A percentile compares a stretch with the other conserved stretches of the same genome.
Evolutionary conservation across 2,888 invertebrate genomes (phyloP).

Genomic region (Sialis lutaria): DNA sequence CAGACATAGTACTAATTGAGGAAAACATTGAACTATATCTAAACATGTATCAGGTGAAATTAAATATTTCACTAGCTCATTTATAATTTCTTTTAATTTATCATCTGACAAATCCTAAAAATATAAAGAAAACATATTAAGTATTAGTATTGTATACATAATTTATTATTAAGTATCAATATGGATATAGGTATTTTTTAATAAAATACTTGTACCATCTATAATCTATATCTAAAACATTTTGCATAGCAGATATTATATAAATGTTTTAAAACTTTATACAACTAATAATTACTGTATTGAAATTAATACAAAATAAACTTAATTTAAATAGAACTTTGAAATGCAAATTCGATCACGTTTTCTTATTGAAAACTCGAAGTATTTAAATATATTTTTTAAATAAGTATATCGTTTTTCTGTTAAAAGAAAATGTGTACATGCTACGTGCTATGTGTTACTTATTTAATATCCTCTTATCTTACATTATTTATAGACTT

Average conservation of each 20-base stretch:
- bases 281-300: not conserved
- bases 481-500: too few species aligned
- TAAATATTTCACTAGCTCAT: not conserved
- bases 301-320: not conserved
- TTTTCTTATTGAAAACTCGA: not conserved
- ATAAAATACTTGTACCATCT: too few species aligned
- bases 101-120: not conserved
- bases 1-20: conserved; percentile 2
- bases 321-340: too few species aligned
- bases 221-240: too few species aligned
- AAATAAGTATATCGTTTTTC: not conserved
- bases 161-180: too few species aligned
- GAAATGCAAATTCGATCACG: not conserved
- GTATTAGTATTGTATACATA: too few species aligned
- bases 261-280: not conserved
- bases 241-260: not conserved
- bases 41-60: not conserved
- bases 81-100: not conserved
- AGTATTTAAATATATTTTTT: not conserved
- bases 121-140: not conserved
- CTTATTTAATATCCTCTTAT: too few species aligned
- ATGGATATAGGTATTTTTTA: too few species aligned
- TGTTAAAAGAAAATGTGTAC: too few species aligned
- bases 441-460: too few species aligned
- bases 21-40: not conserved